These are phyloP conservation scores for Drosophila atroscutellata DNA, from an alignment of 2,888 invertebrate species.

Conservation along the genomic window DNA sequence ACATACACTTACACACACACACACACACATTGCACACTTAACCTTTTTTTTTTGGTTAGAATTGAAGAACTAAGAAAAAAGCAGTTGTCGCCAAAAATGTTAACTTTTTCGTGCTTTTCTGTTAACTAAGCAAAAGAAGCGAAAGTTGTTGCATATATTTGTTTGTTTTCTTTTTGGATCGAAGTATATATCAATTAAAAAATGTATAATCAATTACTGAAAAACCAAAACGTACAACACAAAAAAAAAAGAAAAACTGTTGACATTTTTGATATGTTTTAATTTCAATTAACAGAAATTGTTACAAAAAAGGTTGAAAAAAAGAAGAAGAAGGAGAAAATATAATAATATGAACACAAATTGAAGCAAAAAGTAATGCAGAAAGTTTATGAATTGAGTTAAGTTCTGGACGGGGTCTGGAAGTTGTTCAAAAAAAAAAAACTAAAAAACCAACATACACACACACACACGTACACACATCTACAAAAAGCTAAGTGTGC, in stretches of 20 bases:
- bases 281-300: conserved; percentile 55
- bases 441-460: conserved; percentile 1
- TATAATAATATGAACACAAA: conserved; percentile 4
- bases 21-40: conserved; percentile 3
- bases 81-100: conserved; percentile 33
- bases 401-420: conserved; percentile 14
- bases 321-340: conserved; percentile 4
- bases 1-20: conserved; percentile 8
- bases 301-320: conserved; percentile 44
- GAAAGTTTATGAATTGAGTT: conserved; percentile 42
- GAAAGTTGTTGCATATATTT: conserved; percentile 40
- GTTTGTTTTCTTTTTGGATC: conserved; percentile 32
- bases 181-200: conserved; percentile 37
- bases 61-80: conserved; percentile 13
- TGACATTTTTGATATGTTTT: conserved; percentile 42
- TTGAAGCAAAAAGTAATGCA: conserved; percentile 14
- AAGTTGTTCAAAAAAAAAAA: not conserved
- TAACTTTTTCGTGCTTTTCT: conserved; percentile 44
- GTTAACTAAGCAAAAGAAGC: conserved; percentile 30
- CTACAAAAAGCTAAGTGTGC: conserved; percentile 7
- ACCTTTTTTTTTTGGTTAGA: conserved; percentile 26
- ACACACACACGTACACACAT: conserved; percentile 7
- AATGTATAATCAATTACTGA: conserved; percentile 39
- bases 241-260: conserved; percentile 38
- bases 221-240: conserved; percentile 70